Evolutionary conservation across 2,113 vertebrate species (phyloP).

Genomic region (Anseranas semipalmata): DNA sequence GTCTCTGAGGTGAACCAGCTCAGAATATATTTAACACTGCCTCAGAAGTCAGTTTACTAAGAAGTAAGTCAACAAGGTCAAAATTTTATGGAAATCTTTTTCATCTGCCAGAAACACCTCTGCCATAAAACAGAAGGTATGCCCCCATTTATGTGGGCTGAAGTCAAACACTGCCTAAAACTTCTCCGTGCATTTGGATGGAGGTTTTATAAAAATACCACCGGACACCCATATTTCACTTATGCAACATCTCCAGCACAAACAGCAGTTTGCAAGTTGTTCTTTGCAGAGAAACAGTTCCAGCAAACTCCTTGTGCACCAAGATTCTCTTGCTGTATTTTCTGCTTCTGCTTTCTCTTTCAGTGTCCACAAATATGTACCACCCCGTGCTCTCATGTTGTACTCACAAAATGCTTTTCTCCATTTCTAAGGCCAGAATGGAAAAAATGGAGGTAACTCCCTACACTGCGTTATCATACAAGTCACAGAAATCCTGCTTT

Average conservation of each 20-base stretch:
- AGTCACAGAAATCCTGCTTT: not conserved
- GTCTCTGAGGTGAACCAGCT: not conserved
- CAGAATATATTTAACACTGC: not conserved
- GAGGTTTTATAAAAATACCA: not conserved
- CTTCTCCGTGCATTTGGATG: not conserved
- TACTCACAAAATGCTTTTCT: not conserved
- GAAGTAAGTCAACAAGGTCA: conserved; percentile 27
- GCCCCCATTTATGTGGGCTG: no score
- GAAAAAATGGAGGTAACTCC: not conserved
- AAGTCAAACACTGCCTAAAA: not conserved
- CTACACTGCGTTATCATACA: not conserved
- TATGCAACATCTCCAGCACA: not conserved
- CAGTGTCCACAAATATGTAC: not conserved
- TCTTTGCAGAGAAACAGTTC: not conserved
- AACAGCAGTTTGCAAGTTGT: not conserved
- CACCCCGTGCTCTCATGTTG: not conserved
- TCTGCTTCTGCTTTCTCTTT: not conserved
- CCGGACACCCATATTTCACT: not conserved
- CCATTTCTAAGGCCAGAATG: not conserved
- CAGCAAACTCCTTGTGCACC: not conserved
- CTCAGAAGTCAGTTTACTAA: conserved; percentile 18
- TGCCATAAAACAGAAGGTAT: not conserved
- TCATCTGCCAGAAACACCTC: not conserved
- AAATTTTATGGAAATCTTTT: conserved; percentile 12
- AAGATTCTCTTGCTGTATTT: not conserved